Conservation (phyloP, 2,797 vertebrate genomes). For the Sitta carolinensis region DNA sequence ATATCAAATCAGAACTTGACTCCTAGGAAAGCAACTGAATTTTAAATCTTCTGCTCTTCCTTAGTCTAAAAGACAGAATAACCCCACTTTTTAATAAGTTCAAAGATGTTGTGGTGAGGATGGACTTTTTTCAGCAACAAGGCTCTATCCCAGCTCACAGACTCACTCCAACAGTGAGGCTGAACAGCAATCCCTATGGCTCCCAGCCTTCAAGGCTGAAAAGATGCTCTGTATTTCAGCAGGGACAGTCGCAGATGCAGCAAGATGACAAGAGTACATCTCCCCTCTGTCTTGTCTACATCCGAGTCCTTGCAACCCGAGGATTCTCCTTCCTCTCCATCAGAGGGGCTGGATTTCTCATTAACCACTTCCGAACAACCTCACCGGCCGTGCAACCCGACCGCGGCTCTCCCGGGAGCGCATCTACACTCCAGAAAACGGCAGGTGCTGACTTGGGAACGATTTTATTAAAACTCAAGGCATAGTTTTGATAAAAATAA, state of each 20-base stretch:
- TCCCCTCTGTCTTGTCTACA: neutral
- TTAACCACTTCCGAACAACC: neutral
- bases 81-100: neutral
- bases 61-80: neutral
- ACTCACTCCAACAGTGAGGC: neutral
- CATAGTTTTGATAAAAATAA: neutral
- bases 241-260: neutral
- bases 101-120: neutral
- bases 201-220: neutral
- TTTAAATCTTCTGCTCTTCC: neutral
- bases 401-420: rapidly evolving
- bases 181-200: neutral
- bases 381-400: neutral
- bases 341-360: neutral
- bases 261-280: neutral
- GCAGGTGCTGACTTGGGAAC: neutral
- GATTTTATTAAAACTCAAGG: neutral
- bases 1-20: neutral
- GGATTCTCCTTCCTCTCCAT: neutral
- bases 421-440: rapidly evolving
- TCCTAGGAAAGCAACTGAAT: neutral
- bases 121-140: neutral
- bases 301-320: neutral
- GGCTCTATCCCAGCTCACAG: neutral
- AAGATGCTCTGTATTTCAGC: neutral